phyloP scores from a whole-genome alignment of 37 sponge, comb jelly and placozoan species.

The Cladorhizidae sp. region DNA sequence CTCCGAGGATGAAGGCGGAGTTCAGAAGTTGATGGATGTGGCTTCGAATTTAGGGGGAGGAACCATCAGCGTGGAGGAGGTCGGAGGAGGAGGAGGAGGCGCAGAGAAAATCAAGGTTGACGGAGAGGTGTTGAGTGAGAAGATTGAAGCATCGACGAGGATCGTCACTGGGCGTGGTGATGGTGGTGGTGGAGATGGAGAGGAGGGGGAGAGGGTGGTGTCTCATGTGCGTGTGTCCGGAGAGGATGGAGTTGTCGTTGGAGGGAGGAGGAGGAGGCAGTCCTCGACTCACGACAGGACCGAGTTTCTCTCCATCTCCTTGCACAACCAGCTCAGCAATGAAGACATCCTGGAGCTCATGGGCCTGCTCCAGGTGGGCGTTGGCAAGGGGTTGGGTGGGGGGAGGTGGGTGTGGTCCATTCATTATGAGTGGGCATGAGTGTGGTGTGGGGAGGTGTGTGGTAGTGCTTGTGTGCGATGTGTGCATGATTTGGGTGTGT shows the following conservation, averaged over 20 bases:
- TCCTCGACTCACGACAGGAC: constrained; percentile 16
- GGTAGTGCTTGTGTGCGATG: background rate
- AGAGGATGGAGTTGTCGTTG: background rate
- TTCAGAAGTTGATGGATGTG: background rate
- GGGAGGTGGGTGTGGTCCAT: too few species aligned
- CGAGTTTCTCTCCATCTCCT: constrained; percentile 29
- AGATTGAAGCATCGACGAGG: background rate
- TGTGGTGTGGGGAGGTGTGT: too few species aligned
- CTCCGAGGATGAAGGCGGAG: constrained; percentile 11
- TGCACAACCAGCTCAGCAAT: constrained; percentile 39
- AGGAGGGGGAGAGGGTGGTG: background rate
- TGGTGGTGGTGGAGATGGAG: background rate
- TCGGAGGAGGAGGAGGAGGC: too few species aligned
- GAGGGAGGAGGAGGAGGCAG: constrained; percentile 23
- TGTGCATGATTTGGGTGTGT: background rate
- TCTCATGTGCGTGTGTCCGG: background rate
- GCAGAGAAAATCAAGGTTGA: too few species aligned
- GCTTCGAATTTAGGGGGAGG: background rate
- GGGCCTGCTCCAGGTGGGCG: constrained; percentile 38
- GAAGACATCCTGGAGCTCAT: constrained; percentile 43
- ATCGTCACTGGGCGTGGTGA: background rate
- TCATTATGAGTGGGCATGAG: too few species aligned
- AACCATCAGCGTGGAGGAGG: background rate
- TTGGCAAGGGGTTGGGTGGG: too few species aligned
- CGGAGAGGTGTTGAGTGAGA: background rate